Base-by-base conservation (phyloP, 1,140 invertebrate genomes). In the Aphis gossypii region DNA sequence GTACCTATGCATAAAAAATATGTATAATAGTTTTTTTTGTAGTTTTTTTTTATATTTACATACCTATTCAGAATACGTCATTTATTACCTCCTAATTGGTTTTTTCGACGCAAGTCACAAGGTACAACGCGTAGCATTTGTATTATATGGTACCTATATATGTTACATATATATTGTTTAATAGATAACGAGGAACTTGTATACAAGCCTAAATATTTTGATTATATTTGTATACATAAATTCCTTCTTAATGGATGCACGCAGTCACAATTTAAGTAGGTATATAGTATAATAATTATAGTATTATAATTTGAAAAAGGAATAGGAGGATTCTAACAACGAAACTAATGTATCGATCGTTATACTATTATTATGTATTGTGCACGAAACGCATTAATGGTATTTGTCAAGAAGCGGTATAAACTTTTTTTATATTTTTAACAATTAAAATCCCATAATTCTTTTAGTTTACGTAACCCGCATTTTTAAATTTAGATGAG, bases 281-380 rank as follows among this genome's bases (percentile, higher is more conserved):
- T 76, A 76, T 76, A 76, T 76, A 76, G 60, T 18, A n/a, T 68
- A 76, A 5, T 76, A 76, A 76, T n/a, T 76, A 76, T n/a, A 76
- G 6, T 76, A 76, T 76, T n/a, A 76, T 76, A n/a, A 76, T n/a
- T 76, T 14, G 60, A 76, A 76, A 76, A 76, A 76, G 30, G n/a
- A 68, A 76, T 76, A 18, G 60, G 30, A 30, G 60, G 18, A 76
- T 76, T 76, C n/a, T n/a, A 76, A 76, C 30, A 14, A 76, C 30
- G n/a, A 76, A n/a, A 14, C n/a, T 76, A 76, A 76, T 76, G 60
- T 76, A 76, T 76, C 30, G 60, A 76, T n/a, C 60, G 14, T 68
- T 76, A 76, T 76, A 76, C 14, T 76, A 76, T 76, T 76, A 76
- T 76, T 76, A 76, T 76, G 60, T 76, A 76, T 76, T 76, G n/a